Base-by-base conservation (phyloP, 2,113 vertebrate genomes). In the Rhipidura dahli region DNA sequence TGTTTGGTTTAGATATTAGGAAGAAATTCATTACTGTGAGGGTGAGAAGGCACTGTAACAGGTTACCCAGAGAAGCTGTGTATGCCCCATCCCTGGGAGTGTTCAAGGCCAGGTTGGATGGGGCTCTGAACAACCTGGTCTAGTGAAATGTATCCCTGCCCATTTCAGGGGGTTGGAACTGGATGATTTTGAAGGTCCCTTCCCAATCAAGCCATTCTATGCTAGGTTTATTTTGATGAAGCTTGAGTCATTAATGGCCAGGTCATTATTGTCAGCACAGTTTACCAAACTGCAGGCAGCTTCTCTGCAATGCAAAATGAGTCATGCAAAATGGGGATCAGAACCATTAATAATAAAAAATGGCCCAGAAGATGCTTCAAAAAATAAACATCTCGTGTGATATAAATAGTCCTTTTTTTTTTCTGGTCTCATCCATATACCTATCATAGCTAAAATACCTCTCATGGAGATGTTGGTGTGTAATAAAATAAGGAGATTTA, bases 171-270 rank as follows among this genome's bases (percentile, higher is more conserved):
- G 3, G 8, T 16, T 45, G 23, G 19, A 61, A 28, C 9, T 45
- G 28, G 10, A 20, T 39, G 19, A 37, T 37, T 3, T 61, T 33
- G 44, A 51, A 28, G 8, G 10, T 61, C 23, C 4, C 24, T 70
- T 63, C 56, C 30, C 39, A 70, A 28, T 13, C 7, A 61, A 69
- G 35, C 12, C 8, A 27, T 68, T 60, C 26, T 68, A 12, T 51
- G 17, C 27, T 42, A 23, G 15, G 39, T 45, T 69, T 51, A 45
- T 78, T 70, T 79, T 87, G 28, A 49, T 83, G 90, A 91, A 73
- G 47, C 35, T 56, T 92, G 94, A 97, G 54, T 97, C 95, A 89
- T 65, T 83, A 53, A 82, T 63, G 77, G 56, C 51, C 93, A 75
- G 93, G 44, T 97, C 81, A 53, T 65, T 45, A 19, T 18, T 56